phyloP scores from a whole-genome alignment of 2,888 invertebrate genomes.

The Drosophila kanekoi region DNA sequence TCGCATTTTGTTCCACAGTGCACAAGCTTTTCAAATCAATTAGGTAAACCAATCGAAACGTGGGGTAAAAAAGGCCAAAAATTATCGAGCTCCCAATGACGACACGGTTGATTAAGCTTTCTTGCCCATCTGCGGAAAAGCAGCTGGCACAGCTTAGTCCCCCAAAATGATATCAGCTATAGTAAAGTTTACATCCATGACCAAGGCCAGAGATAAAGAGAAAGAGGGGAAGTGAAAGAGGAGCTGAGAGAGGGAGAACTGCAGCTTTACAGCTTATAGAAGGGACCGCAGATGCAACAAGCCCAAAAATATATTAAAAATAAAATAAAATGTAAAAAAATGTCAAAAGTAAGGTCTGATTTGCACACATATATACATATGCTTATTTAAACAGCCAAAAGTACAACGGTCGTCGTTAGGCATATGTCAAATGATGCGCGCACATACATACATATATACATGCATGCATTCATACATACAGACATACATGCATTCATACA shows the following conservation, averaged over 20 bases:
- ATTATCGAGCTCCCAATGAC: constrained; percentile 43
- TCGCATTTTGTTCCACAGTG: constrained; percentile 27
- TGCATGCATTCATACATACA: background rate
- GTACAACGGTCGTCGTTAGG: background rate
- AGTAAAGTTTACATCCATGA: constrained; percentile 2
- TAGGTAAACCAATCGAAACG: constrained; percentile 41
- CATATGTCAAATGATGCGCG: too few species aligned
- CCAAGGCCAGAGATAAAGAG: background rate
- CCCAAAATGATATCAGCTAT: constrained; percentile 1
- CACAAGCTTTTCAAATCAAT: constrained; percentile 63
- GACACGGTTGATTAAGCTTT: constrained; percentile 33
- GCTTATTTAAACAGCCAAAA: too few species aligned
- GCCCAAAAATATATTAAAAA: too few species aligned
- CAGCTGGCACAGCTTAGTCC: constrained; percentile 11
- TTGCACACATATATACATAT: too few species aligned
- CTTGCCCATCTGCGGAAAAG: constrained; percentile 9
- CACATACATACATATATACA: background rate
- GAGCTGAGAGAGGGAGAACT: too few species aligned
- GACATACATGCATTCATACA: too few species aligned
- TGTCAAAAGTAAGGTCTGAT: too few species aligned
- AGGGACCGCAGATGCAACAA: too few species aligned
- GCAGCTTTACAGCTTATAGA: too few species aligned
- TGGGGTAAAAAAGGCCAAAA: constrained; percentile 28
- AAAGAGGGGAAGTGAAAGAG: background rate
- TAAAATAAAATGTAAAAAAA: too few species aligned